Base-by-base conservation (phyloP, 1,140 invertebrate genomes). In the Batillaria attramentaria region DNA sequence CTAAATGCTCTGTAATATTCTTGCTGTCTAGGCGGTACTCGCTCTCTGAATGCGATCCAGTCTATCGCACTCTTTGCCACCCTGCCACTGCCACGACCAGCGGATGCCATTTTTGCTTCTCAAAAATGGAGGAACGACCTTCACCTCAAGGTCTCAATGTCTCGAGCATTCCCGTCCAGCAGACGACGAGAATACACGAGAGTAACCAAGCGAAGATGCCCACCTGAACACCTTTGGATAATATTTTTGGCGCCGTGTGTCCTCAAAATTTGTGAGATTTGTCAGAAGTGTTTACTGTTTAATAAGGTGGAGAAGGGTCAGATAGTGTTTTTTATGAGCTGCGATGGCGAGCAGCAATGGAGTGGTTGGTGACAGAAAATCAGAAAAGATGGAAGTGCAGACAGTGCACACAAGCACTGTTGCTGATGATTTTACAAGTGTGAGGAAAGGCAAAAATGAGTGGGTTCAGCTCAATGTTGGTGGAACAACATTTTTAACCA, bases 401-500 rank as follows among this genome's bases (percentile, higher is more conserved):
- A n/a, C n/a, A 46, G 77, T 69, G 16, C 60, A 76, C 24, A 31
- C 50, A 77, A 79, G 57, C 33, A 79, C n/a, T 57, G 57, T 54
- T 41, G 69, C 35, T 57, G 73, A 81, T 69, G 80, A 82, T 42
- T 66, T 74, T 70, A 41, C 77, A n/a, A 79, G 66, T 66, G 68
- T 65, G 57, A 43, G 69, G 28, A 78, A 76, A 35, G 69, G 81
- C 43, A 84, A 86, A 78, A 87, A 84, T 78, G 83, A 90, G 74
- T 91, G 91, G 91, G 87, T 91, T 10, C 87, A 87, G 79, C 84
- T 91, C 77, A 91, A 91, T 84, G 90, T 91, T 82, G 91, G 91
- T 35, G 91, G 91, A 76, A 90, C 87, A 75, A 84, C 86, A 54
- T 99, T 99, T 93, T 93, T 98, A 90, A 99, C 98, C 68, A 98